phyloP scores from a whole-genome alignment of 2,797 vertebrate species.

The Tolypeutes matacus region DNA sequence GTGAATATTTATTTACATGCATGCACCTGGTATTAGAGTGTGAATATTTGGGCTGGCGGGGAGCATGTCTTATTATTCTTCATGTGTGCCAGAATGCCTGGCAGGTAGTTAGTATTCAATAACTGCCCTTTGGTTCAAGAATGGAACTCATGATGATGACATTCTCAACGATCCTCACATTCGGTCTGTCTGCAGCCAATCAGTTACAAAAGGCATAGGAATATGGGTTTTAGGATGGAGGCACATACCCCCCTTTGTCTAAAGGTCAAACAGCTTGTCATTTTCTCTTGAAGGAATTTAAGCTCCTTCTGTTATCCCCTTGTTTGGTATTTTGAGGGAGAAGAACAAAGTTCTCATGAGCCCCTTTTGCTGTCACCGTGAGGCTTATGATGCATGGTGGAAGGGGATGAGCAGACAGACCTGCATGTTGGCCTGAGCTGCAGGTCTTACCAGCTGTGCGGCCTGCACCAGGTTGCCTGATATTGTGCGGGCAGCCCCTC shows the following conservation, averaged over 20 bases:
- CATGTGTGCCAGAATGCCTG: background rate
- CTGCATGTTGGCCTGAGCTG: background rate
- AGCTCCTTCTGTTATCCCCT: background rate
- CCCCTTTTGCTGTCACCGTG: background rate
- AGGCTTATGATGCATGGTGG: background rate
- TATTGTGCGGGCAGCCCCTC: background rate
- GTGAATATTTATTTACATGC: conserved; percentile 61
- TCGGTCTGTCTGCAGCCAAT: conserved; percentile 48
- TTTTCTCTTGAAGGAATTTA: conserved; percentile 46
- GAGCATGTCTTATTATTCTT: conserved; percentile 40
- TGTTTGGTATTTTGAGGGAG: conserved; percentile 19
- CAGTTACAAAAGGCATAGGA: conserved; percentile 1
- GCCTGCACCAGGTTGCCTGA: background rate
- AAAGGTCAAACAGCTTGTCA: conserved; percentile 53
- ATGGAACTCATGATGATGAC: conserved; percentile 36
- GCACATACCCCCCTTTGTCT: background rate
- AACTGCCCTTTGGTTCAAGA: conserved; percentile 49
- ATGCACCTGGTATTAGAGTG: background rate
- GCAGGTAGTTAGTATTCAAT: conserved; percentile 50
- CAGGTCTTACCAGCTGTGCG: background rate
- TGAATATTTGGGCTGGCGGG: background rate
- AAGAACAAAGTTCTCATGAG: background rate
- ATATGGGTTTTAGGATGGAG: conserved; percentile 10
- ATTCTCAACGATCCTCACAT: conserved; percentile 49
- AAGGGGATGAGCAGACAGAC: background rate